Conservation (phyloP, 2,113 vertebrate species). For the Pelusios castaneus region DNA sequence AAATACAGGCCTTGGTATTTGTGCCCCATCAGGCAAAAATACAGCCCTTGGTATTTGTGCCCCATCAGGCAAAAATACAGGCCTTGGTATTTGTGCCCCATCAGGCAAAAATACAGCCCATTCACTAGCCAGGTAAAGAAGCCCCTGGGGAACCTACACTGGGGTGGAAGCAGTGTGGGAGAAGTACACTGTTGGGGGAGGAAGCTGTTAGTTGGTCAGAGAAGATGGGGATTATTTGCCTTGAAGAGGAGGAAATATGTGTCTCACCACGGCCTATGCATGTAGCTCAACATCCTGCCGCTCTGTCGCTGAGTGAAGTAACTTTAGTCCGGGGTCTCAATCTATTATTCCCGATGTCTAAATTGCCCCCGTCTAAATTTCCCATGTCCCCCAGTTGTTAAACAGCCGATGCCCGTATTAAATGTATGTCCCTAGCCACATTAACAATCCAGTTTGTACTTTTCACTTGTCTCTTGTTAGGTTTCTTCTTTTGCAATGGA, state of each 20-base stretch:
- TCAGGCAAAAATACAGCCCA: too few species aligned
- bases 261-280: accelerated
- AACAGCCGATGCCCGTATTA: not conserved
- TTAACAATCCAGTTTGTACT: not conserved
- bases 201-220: not conserved
- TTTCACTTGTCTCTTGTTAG: not conserved
- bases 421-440: not conserved
- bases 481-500: not conserved
- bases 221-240: not conserved
- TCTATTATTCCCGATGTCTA: not conserved
- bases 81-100: too few species aligned
- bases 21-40: too few species aligned
- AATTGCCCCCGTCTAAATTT: too few species aligned
- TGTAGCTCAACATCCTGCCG: not conserved
- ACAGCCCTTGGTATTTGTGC: too few species aligned
- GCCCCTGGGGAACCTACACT: too few species aligned
- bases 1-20: too few species aligned
- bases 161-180: not conserved
- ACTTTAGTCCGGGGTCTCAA: not conserved
- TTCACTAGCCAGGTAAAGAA: not conserved
- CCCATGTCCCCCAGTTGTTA: not conserved
- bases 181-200: too few species aligned
- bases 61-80: too few species aligned
- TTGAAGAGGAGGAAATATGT: not conserved
- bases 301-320: not conserved